phyloP scores from a whole-genome alignment of 1,140 invertebrate genomes.

The Harpegnathos saltator region DNA sequence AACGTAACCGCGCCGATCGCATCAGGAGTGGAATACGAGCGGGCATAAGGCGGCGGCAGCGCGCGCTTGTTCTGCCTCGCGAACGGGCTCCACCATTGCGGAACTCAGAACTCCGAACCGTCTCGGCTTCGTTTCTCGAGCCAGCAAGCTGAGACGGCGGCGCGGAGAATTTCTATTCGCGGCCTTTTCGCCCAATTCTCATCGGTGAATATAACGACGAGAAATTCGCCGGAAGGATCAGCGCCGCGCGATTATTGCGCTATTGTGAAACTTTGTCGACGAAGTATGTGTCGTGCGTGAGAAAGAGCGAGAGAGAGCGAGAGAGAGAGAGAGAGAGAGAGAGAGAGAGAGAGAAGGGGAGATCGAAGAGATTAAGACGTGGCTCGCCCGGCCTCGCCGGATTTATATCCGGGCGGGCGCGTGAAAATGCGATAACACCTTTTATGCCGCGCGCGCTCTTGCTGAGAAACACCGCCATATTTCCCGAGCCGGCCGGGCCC shows the following conservation, averaged over 20 bases:
- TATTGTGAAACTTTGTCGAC: no score
- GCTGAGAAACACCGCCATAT: conserved; percentile 3
- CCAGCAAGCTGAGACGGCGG: background rate
- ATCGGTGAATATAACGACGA: no score
- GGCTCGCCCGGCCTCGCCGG: background rate
- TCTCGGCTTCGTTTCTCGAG: background rate
- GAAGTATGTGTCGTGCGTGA: background rate
- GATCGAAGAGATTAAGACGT: background rate
- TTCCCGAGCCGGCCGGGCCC: background rate
- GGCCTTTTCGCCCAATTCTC: no score
- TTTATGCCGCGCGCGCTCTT: background rate
- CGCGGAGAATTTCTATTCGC: background rate
- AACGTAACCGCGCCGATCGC: conserved; percentile 63
- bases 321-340: background rate
- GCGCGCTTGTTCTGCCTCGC: conserved; percentile 18
- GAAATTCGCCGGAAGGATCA: no score
- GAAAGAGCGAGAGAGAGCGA: background rate
- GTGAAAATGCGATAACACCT: background rate
- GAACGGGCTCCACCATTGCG: conserved; percentile 12
- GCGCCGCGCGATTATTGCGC: no score
- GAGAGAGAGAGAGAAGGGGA: background rate
- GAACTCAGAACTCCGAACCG: background rate
- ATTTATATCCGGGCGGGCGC: background rate
- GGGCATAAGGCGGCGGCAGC: conserved; percentile 24
- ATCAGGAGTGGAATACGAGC: conserved; percentile 44